phyloP scores from a whole-genome alignment of 30 jellyfish, hydroid and myxozoan species.

The Chrysaora quinquecirrha region DNA sequence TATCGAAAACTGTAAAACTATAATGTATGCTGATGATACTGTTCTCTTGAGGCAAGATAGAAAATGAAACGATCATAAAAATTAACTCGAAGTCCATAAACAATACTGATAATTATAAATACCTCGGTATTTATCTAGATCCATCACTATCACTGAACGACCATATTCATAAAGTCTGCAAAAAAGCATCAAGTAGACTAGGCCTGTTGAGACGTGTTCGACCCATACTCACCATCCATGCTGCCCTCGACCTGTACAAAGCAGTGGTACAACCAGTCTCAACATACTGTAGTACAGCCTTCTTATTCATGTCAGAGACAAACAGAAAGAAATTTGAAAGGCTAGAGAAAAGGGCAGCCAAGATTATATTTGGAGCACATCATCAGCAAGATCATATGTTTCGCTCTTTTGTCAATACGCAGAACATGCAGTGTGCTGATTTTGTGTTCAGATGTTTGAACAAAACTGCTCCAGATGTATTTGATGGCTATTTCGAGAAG shows the following conservation, averaged over 20 bases:
- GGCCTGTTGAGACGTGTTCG: constrained; percentile 59
- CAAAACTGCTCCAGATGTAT: constrained; percentile 67
- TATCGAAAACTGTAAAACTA: constrained; percentile 27
- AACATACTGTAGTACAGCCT: constrained; percentile 36
- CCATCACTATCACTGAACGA: constrained; percentile 35
- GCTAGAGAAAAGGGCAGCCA: constrained; percentile 50
- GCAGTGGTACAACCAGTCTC: constrained; percentile 57
- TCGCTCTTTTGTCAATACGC: constrained; percentile 66
- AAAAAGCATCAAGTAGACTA: constrained; percentile 47
- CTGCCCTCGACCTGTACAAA: constrained; percentile 68
- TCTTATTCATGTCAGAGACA: constrained; percentile 36
- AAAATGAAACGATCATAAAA: constrained; percentile 17
- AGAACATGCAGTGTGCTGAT: constrained; percentile 74
- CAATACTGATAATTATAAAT: constrained; percentile 37
- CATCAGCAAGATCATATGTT: constrained; percentile 42
- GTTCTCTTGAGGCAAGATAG: constrained; percentile 19
- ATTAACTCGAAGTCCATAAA: constrained; percentile 34
- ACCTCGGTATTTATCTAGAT: constrained; percentile 51
- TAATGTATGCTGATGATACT: constrained; percentile 62
- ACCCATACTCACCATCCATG: constrained; percentile 66
- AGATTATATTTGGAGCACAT: constrained; percentile 58
- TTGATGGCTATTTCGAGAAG: too few species aligned
- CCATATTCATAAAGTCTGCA: constrained; percentile 43
- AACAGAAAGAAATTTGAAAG: constrained; percentile 30
- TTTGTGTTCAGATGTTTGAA: constrained; percentile 49